Evolutionary conservation across 2,113 vertebrate genomes (phyloP).

Genomic region (Istiophorus platypterus): DNA sequence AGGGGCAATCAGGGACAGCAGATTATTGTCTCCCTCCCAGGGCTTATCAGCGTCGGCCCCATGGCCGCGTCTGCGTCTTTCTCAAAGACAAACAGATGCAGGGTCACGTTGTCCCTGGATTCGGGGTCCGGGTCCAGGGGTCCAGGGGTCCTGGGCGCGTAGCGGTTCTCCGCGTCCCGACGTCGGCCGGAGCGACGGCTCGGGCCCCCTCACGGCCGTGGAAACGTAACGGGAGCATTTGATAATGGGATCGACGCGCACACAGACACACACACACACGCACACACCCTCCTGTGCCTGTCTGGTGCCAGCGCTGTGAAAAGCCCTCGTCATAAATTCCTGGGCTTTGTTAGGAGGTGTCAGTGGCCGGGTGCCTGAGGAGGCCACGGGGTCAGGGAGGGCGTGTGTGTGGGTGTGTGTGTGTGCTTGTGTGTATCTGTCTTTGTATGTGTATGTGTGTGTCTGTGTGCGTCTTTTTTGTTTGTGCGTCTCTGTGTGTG

Average conservation of each 20-base stretch:
- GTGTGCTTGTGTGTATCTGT: no score
- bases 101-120: no score
- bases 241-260: slow-evolving; percentile 23
- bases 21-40: slow-evolving; percentile 45
- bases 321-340: slow-evolving; percentile 75
- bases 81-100: slow-evolving; percentile 20
- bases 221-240: slow-evolving; percentile 24
- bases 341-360: slow-evolving; percentile 75
- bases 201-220: neutral
- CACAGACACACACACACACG: slow-evolving; percentile 16
- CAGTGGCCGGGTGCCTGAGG: slow-evolving; percentile 60
- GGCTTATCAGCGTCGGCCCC: slow-evolving; percentile 51
- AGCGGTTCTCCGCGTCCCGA: no score
- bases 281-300: slow-evolving; percentile 67
- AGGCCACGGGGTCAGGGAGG: slow-evolving; percentile 49
- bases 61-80: slow-evolving; percentile 9
- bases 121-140: no score
- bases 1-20: slow-evolving; percentile 52
- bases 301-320: slow-evolving; percentile 59
- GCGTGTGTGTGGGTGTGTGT: slow-evolving; percentile 13
- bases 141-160: no score
- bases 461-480: no score
- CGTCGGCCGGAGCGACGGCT: neutral
- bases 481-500: slow-evolving; percentile 35
- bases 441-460: slow-evolving; percentile 36